Evolutionary conservation across 1,140 invertebrate species (phyloP), one percentile per base, ranked within the genome.

Genomic region (Tachypleus tridentatus): DNA sequence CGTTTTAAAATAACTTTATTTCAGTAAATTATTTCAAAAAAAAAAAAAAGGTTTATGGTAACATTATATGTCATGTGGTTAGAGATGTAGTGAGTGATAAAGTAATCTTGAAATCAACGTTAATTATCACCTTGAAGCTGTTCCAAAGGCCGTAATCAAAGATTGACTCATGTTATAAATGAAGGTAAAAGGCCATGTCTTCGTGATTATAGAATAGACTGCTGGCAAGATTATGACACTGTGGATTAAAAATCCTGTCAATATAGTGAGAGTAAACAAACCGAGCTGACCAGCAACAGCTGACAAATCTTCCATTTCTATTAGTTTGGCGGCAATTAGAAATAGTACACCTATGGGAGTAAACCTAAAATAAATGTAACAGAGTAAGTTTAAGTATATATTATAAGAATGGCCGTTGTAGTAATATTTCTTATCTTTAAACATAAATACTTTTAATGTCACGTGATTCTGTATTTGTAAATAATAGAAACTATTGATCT

Each of bases 331-430:
- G 5, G 88, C 85, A 58, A 97, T 89, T 58, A 97, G 80, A 77
- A 94, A 97, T 61, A 88, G 85, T 3, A 97, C 92, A 68, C 93
- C 93, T 29, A 96, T 76, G 0, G 93, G 94, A 50, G 93, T 96
- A 65, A 94, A 80, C 89, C 92, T 95, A 75, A 11, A 74, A 61
- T 53, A 58, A 64, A 29, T 29, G 29, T 29, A 29, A 29, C 29
- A 29, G 29, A 29, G 29, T 29, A 29, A 29, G 29, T 29, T 29
- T 29, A 29, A 29, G 29, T 29, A 29, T 29, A 29, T 2, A 29
- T 29, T 29, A 29, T 29, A 29, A 64, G n/a, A 11, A 58, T 61
- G n/a, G 4, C 53, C 5, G 48, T 10, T 4, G 10, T 49, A 47
- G 63, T 11, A 11, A 58, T 60, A 11, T 63, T 63, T 59, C 7